These are phyloP conservation scores for Cephus nigrinus DNA, from an alignment of 2,888 invertebrate genomes.

Conservation along the genomic window DNA sequence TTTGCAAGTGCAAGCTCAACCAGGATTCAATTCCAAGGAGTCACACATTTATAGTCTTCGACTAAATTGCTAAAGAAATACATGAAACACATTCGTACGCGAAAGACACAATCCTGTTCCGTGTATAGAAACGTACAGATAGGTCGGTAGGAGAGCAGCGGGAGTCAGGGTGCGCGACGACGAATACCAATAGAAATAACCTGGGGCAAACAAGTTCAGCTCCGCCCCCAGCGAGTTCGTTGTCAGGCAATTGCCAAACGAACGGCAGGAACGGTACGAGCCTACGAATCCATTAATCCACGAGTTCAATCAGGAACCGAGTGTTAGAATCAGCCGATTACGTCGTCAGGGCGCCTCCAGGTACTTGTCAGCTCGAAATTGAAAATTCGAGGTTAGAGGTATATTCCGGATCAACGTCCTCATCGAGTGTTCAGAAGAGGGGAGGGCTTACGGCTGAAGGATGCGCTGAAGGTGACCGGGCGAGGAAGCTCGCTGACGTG, in stretches of 20 bases:
- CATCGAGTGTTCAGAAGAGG: background rate
- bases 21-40: background rate
- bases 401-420: background rate
- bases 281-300: background rate
- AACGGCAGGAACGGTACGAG: background rate
- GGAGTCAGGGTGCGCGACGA: background rate
- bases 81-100: background rate
- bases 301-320: background rate
- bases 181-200: slow-evolving; percentile 20
- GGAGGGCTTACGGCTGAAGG: background rate
- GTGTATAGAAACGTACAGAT: background rate
- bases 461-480: background rate
- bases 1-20: background rate
- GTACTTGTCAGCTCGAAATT: background rate
- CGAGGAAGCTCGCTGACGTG: slow-evolving; percentile 20
- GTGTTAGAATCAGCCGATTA: background rate
- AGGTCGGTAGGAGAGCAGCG: background rate
- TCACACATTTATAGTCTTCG: background rate
- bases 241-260: slow-evolving; percentile 50
- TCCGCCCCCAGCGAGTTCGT: slow-evolving; percentile 52
- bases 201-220: slow-evolving; percentile 24
- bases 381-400: background rate
- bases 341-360: background rate
- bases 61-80: background rate
- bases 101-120: background rate